Evolutionary conservation across 2,888 invertebrate genomes (phyloP).

Genomic region (Paralinhomoeus sp.): DNA sequence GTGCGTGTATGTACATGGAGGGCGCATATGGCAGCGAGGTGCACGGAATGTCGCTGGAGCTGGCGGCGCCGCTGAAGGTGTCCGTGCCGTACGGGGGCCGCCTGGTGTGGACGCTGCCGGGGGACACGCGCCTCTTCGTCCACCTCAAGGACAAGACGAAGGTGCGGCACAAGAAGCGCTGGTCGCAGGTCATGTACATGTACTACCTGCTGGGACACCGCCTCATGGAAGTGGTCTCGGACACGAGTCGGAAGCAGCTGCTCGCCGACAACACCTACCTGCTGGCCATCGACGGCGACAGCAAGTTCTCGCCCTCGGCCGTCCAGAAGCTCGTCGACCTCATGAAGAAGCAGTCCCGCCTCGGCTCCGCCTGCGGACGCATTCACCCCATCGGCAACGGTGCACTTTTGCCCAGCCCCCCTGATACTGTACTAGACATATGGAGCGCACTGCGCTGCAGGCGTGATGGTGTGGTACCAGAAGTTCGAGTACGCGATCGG

Average conservation of each 20-base stretch:
- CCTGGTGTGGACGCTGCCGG: conserved; percentile 57
- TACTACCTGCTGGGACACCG: conserved; percentile 62
- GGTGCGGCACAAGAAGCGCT: conserved; percentile 66
- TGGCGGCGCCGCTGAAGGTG: conserved; percentile 44
- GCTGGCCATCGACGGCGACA: conserved; percentile 58
- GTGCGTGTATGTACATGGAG: too few relatives aligned
- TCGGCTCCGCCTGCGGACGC: conserved; percentile 67
- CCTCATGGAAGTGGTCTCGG: conserved; percentile 42
- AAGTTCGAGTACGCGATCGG: conserved; percentile 73
- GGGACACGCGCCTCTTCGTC: conserved; percentile 55
- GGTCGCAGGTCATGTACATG: conserved; percentile 85
- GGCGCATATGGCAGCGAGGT: conserved; percentile 3
- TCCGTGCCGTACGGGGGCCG: conserved; percentile 64
- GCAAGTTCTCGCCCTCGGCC: conserved; percentile 54
- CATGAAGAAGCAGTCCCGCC: conserved; percentile 52
- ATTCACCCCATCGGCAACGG: conserved; percentile 61
- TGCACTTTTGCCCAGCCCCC: conserved; percentile 7
- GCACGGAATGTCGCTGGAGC: conserved; percentile 5
- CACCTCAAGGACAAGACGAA: conserved; percentile 70
- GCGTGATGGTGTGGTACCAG: conserved; percentile 64
- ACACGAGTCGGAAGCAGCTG: conserved; percentile 31
- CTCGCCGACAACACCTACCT: conserved; percentile 55
- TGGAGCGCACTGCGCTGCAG: conserved; percentile 27
- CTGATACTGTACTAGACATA: not conserved
- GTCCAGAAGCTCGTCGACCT: conserved; percentile 54